Percentiles rank a stretch among this genome's conserved stretches.
phyloP scores from a whole-genome alignment of 2,113 vertebrate genomes.

The Macrotis lagotis region DNA sequence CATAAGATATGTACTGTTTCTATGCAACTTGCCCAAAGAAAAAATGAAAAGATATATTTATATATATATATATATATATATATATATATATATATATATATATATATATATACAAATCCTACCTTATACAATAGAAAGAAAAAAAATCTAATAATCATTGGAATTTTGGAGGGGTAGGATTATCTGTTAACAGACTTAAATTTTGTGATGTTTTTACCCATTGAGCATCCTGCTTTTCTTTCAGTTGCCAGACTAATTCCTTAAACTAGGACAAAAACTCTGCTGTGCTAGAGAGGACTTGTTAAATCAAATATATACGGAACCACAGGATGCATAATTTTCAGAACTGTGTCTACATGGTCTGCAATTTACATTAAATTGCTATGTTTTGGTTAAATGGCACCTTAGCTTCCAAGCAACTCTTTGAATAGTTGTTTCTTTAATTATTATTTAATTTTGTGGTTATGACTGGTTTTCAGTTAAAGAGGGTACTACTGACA shows the following conservation, averaged over 20 bases:
- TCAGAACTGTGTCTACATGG: slow-evolving; percentile 84
- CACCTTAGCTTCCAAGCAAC: slow-evolving; percentile 89
- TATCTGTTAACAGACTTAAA: slow-evolving; percentile 58
- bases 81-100: too few species aligned
- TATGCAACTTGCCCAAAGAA: not conserved
- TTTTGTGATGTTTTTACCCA: slow-evolving; percentile 67
- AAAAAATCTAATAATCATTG: slow-evolving; percentile 34
- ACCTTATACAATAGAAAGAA: not conserved
- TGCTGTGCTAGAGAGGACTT: slow-evolving; percentile 73
- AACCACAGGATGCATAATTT: slow-evolving; percentile 86
- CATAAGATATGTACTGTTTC: not conserved
- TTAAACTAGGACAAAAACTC: slow-evolving; percentile 58
- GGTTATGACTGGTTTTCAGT: slow-evolving; percentile 92
- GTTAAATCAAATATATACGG: slow-evolving; percentile 84
- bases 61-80: too few species aligned
- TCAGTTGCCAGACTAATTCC: slow-evolving; percentile 67
- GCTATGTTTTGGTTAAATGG: slow-evolving; percentile 89
- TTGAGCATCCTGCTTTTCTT: slow-evolving; percentile 65
- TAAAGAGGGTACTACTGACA: slow-evolving; percentile 97
- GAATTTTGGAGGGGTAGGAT: slow-evolving; percentile 59
- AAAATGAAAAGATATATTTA: too few species aligned
- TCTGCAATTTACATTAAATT: slow-evolving; percentile 92
- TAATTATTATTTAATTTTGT: slow-evolving; percentile 96
- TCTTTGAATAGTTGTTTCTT: slow-evolving; percentile 93
- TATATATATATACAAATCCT: not conserved